Conservation (phyloP, 1,140 invertebrate species). For the Cepaea nemoralis region DNA sequence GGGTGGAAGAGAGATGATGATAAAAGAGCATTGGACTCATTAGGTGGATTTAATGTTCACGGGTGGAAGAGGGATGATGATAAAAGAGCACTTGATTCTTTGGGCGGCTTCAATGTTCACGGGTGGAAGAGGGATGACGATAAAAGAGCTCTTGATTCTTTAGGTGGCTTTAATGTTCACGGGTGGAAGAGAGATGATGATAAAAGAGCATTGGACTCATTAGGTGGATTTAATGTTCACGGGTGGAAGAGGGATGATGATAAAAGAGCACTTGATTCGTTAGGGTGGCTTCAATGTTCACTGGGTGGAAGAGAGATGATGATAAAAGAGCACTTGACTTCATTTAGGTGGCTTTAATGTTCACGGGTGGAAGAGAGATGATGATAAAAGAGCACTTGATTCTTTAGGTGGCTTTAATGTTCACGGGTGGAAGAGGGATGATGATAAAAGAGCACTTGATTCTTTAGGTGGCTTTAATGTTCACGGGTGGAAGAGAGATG, state of each 20-base stretch:
- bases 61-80: conserved; percentile 17
- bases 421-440: conserved; percentile 9
- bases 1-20: conserved; percentile 20
- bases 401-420: conserved; percentile 3
- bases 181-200: neutral
- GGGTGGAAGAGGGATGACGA: conserved; percentile 15
- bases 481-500: conserved; percentile 7
- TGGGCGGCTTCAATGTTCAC: conserved; percentile 3
- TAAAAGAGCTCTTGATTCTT: conserved; percentile 10
- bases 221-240: conserved; percentile 9
- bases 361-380: conserved; percentile 1
- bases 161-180: conserved; percentile 4
- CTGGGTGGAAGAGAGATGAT: conserved; percentile 7
- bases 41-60: conserved; percentile 10
- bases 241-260: conserved; percentile 21
- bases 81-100: neutral
- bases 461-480: conserved; percentile 6
- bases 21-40: neutral
- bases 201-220: conserved; percentile 14
- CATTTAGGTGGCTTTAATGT: conserved; percentile 7
- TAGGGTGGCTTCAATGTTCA: conserved; percentile 16
- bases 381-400: conserved; percentile 20
- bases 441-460: conserved; percentile 13
- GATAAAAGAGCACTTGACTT: conserved; percentile 6
- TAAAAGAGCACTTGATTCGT: neutral